Evolutionary conservation across 2,888 invertebrate species (phyloP).

Genomic region (Dinocampus coccinellae): DNA sequence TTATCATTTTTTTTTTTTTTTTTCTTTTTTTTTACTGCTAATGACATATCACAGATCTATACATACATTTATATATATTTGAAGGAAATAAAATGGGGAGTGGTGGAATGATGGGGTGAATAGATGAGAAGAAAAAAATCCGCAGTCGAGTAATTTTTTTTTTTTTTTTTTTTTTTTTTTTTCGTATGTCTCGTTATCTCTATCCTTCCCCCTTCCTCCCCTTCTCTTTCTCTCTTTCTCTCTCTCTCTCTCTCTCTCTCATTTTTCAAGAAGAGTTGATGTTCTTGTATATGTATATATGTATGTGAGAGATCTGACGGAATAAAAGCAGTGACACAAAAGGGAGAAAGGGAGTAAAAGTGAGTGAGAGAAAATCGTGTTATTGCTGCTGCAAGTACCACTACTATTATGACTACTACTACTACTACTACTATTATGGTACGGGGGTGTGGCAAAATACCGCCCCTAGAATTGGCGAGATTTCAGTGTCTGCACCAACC

Average conservation of each 20-base stretch:
- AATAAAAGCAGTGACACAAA: neutral
- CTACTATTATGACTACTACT: constrained; percentile 29
- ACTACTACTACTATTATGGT: constrained; percentile 33
- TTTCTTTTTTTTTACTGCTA: neutral
- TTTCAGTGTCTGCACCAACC: constrained; percentile 60
- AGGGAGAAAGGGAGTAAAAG: no score
- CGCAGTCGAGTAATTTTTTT: neutral
- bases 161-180: neutral
- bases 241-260: neutral
- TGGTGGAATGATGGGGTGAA: neutral
- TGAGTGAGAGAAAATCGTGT: neutral
- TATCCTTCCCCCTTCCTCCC: neutral
- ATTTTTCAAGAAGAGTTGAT: neutral
- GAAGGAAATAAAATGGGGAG: neutral
- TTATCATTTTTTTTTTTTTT: no score
- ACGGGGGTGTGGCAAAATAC: constrained; percentile 61
- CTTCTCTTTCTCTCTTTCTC: neutral
- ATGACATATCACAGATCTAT: neutral
- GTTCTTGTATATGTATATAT: neutral
- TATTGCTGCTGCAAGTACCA: constrained; percentile 4
- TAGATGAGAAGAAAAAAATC: neutral
- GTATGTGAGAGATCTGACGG: neutral
- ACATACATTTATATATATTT: neutral
- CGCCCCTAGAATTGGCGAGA: constrained; percentile 68
- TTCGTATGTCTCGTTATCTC: neutral